Conservation (phyloP, 2,113 vertebrate species). For the Sinocyclocheilus grahami region DNA sequence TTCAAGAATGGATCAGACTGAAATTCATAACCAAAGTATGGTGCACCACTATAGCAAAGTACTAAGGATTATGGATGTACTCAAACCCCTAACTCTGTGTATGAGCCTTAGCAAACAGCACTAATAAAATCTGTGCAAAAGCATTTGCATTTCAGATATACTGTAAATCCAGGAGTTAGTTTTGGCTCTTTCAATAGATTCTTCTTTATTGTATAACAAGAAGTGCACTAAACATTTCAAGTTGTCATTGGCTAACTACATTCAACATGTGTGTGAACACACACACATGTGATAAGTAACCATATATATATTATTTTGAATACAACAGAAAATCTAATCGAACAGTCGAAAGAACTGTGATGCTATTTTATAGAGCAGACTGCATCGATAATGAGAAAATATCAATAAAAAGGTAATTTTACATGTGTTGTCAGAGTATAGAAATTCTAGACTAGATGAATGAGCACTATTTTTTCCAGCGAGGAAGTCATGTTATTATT, state of each 20-base stretch:
- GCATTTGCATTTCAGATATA: background rate
- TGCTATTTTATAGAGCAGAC: background rate
- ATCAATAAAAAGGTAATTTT: background rate
- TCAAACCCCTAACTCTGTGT: too few species aligned
- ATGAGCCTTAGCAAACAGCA: too few species aligned
- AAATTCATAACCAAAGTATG: background rate
- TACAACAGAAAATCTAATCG: background rate
- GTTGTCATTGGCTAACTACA: background rate
- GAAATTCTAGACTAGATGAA: constrained; percentile 19
- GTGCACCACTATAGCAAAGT: background rate
- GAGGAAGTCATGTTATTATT: background rate
- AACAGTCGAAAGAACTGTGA: background rate
- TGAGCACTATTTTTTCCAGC: background rate
- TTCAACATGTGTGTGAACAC: background rate
- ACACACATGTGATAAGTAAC: too few species aligned
- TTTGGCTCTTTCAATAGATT: background rate
- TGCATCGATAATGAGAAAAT: background rate
- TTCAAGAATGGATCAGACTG: background rate
- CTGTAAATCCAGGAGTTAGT: background rate
- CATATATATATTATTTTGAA: background rate
- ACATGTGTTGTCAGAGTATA: background rate
- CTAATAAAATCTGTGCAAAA: too few species aligned
- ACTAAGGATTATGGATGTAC: too few species aligned
- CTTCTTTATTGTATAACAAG: background rate
- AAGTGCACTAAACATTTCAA: constrained; percentile 11